Conservation (phyloP, 2,113 vertebrate genomes). For the Neogale vison region DNA sequence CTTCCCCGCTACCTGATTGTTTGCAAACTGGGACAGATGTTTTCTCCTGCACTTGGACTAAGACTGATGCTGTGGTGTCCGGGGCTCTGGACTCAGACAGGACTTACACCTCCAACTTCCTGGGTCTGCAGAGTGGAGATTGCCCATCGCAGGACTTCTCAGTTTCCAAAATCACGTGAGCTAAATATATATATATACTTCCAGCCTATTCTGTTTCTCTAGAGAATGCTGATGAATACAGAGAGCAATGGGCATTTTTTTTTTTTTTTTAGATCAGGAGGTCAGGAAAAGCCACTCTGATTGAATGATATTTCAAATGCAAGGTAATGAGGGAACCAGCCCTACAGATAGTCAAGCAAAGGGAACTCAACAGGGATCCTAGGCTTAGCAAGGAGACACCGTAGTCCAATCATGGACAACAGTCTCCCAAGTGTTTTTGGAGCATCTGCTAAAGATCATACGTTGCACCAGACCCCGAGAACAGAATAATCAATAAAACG, state of each 20-base stretch:
- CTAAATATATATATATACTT: too few relatives aligned
- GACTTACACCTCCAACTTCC: fast-evolving
- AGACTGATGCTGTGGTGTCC: fast-evolving
- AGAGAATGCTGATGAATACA: background rate
- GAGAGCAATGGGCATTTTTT: too few relatives aligned
- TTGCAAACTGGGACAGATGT: background rate
- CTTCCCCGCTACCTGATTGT: background rate
- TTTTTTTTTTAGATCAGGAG: background rate
- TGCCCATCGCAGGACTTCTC: background rate
- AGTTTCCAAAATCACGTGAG: background rate
- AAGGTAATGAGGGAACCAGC: background rate
- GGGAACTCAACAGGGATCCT: background rate
- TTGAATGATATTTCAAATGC: background rate
- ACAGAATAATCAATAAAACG: background rate
- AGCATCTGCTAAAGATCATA: fast-evolving
- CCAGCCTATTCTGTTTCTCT: background rate
- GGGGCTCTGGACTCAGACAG: fast-evolving
- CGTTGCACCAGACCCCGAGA: background rate
- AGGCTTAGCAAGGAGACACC: background rate
- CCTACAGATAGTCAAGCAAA: background rate
- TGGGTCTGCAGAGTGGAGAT: background rate
- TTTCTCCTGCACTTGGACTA: background rate
- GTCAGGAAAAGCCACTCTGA: background rate
- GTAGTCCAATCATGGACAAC: fast-evolving
- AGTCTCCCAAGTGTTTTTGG: background rate